Evolutionary conservation across 2,113 vertebrate genomes (phyloP).

Genomic region (Syrrhaptes paradoxus): DNA sequence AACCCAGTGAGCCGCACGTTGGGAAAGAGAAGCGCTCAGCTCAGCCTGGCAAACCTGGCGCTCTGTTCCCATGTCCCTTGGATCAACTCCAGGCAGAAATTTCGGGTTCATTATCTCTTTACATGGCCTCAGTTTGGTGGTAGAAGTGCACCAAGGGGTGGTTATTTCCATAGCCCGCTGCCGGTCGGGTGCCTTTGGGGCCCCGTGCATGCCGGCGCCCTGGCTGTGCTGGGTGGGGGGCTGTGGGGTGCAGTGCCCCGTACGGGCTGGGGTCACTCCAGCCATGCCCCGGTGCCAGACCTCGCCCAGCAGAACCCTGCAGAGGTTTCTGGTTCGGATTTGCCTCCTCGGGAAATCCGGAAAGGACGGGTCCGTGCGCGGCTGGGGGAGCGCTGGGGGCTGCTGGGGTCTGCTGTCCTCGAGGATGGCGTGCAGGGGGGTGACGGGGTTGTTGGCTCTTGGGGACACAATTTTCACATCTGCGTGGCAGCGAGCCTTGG

Average conservation of each 20-base stretch:
- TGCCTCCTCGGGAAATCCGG: neutral
- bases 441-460: fast-evolving
- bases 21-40: neutral
- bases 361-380: fast-evolving
- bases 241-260: neutral
- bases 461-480: fast-evolving
- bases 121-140: neutral
- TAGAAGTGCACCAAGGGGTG: neutral
- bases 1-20: neutral
- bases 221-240: neutral
- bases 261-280: neutral
- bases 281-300: fast-evolving
- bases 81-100: neutral
- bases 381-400: neutral
- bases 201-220: too few species aligned
- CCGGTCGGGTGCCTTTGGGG: neutral
- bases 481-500: neutral
- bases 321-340: neutral
- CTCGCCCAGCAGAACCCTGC: neutral
- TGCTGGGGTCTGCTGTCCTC: neutral
- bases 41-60: fast-evolving
- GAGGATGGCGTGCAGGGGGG: neutral
- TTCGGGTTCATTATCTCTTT: neutral
- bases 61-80: neutral
- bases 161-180: neutral